Percentiles rank a stretch among this genome's conserved stretches.
These are phyloP conservation scores for Belgica antarctica DNA, from an alignment of 2,888 invertebrate species.

Conservation along the genomic window DNA sequence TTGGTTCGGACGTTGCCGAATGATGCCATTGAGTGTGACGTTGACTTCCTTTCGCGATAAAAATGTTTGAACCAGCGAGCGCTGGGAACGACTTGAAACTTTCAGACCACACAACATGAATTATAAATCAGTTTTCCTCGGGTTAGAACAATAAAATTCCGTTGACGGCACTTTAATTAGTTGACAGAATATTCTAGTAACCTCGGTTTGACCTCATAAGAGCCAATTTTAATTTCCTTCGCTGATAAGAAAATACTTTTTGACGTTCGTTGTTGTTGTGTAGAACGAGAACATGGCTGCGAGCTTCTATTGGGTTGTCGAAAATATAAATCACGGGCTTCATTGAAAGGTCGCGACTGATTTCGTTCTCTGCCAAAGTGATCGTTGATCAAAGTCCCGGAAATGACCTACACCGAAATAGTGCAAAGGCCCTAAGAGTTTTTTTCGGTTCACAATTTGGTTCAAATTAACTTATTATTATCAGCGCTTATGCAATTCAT, in stretches of 20 bases:
- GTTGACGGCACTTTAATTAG: neutral
- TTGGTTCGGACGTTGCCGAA: too few relatives aligned
- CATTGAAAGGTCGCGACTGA: too few relatives aligned
- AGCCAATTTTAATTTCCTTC: conserved; percentile 18
- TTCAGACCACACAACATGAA: neutral
- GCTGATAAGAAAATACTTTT: conserved; percentile 25
- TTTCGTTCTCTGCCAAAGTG: too few relatives aligned
- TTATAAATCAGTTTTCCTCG: neutral
- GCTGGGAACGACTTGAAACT: neutral
- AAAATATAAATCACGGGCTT: too few relatives aligned
- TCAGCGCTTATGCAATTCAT: neutral
- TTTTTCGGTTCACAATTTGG: neutral
- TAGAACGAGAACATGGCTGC: neutral
- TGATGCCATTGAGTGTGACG: neutral
- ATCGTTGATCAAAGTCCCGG: too few relatives aligned
- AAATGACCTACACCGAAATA: too few relatives aligned
- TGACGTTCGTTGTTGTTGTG: neutral
- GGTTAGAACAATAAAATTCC: neutral
- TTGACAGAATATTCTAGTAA: conserved; percentile 15
- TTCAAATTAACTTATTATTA: neutral
- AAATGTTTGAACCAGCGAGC: too few relatives aligned
- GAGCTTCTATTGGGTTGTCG: too few relatives aligned
- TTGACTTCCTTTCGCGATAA: neutral
- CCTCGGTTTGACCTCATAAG: conserved; percentile 9
- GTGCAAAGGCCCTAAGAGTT: too few relatives aligned